phyloP scores from a whole-genome alignment of 2,797 vertebrate species.

The Notolepis coatsorum region DNA sequence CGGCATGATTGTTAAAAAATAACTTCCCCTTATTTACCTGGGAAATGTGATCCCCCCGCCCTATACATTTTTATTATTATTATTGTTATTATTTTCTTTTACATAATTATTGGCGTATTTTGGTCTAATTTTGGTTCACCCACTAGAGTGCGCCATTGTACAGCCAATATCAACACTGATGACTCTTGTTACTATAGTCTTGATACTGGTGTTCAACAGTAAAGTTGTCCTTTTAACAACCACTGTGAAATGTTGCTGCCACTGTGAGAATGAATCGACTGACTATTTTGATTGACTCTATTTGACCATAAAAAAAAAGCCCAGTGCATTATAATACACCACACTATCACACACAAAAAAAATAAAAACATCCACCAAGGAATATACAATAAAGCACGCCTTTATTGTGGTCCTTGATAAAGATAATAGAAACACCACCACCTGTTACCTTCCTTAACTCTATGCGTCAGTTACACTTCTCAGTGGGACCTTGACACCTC shows the following conservation, averaged over 20 bases:
- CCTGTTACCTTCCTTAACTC: not conserved
- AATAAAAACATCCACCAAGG: too few relatives aligned
- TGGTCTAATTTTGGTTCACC: conserved; percentile 2
- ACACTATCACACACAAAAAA: too few relatives aligned
- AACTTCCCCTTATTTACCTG: too few relatives aligned
- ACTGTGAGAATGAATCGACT: not conserved
- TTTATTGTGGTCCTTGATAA: too few relatives aligned
- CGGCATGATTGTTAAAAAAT: too few relatives aligned
- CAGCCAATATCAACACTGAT: conserved; percentile 1
- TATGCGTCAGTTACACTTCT: not conserved
- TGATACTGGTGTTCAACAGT: not conserved
- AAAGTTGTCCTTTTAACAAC: not conserved
- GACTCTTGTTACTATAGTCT: not conserved
- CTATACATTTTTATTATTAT: not conserved
- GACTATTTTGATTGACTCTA: not conserved
- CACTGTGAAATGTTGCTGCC: not conserved
- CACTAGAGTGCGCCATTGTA: conserved; percentile 65
- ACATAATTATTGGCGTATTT: not conserved
- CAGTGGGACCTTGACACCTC: not conserved
- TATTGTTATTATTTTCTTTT: not conserved
- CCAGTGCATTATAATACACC: not conserved
- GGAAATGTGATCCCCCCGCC: too few relatives aligned
- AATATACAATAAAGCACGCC: too few relatives aligned
- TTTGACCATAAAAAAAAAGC: not conserved
- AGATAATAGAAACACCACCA: too few relatives aligned